These are phyloP conservation scores for Drosophila setifemur DNA, from an alignment of 1,140 invertebrate species.

Conservation along the genomic window DNA sequence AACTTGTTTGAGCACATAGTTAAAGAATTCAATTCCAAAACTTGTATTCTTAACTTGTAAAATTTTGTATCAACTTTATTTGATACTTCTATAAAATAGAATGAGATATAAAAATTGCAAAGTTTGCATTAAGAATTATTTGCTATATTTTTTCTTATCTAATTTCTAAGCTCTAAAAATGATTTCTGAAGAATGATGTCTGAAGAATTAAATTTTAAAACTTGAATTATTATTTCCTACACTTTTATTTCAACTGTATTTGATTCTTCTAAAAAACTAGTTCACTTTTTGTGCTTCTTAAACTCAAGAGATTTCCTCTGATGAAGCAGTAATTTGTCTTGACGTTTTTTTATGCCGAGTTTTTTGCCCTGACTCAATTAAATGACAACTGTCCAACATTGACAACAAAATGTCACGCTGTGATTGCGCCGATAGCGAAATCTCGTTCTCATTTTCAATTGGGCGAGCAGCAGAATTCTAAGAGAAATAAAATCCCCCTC, in stretches of 20 bases:
- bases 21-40: too few relatives aligned
- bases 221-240: not conserved
- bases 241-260: too few relatives aligned
- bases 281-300: too few relatives aligned
- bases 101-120: too few relatives aligned
- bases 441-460: slow-evolving; percentile 51
- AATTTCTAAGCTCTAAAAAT: too few relatives aligned
- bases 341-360: slow-evolving; percentile 23
- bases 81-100: too few relatives aligned
- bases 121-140: too few relatives aligned
- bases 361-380: slow-evolving; percentile 20
- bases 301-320: not conserved
- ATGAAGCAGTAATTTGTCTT: slow-evolving; percentile 51
- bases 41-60: too few relatives aligned
- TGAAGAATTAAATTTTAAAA: not conserved
- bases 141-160: too few relatives aligned
- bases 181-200: not conserved
- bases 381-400: slow-evolving; percentile 34
- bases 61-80: too few relatives aligned
- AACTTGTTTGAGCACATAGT: too few relatives aligned
- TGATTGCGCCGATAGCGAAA: slow-evolving; percentile 65
- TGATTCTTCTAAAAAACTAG: too few relatives aligned
- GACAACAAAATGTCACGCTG: slow-evolving; percentile 66
- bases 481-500: slow-evolving; percentile 12
- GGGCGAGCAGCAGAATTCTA: slow-evolving; percentile 14